Evolutionary conservation across 2,113 vertebrate genomes (phyloP), one percentile per base, ranked within the genome.

Genomic region (Ammodramus savannarum): DNA sequence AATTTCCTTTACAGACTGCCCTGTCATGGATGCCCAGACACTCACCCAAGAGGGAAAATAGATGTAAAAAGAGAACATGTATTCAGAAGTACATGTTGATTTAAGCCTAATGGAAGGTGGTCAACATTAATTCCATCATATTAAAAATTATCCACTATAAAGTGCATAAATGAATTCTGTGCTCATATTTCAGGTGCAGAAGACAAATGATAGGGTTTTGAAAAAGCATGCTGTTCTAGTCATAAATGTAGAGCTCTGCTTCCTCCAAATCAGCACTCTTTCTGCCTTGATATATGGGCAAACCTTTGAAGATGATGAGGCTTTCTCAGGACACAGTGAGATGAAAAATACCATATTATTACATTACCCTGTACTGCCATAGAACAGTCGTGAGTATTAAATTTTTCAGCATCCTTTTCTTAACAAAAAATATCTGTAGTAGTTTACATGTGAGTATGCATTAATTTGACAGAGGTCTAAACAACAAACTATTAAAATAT

Each of bases 341-440:
- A 87, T 62, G 38, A 85, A 84, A 91, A 94, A 84, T 73, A 52
- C 3, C 6, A 1, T 46, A 46, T 26, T 59, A 23, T 38, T 71
- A n/a, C 2, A 3, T 6, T 13, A 39, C 6, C 5, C 17, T n/a
- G 3, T 31, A 44, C 13, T 51, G 38, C 38, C 25, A 32, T 2
- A 49, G 23, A 16, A 23, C 29, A 75, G 34, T 31, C 0, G 0
- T 34, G 26, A 81, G 25, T 59, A 84, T 75, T 23, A 65, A 5
- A 39, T 32, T 66, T 95, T 83, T 83, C 46, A 80, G 20, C 39
- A 57, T 41, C 13, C 5, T 75, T 82, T 68, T 34, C 39, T 17
- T 31, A 31, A 43, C 15, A 32, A 55, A 85, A 79, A 34, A 20
- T 16, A 41, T 9, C 67, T 38, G 13, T 8, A 68, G 34, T 6